Evolutionary conservation across 2,797 vertebrate species (phyloP), one percentile per base, ranked within the genome.

Genomic region (Mastacembelus armatus): DNA sequence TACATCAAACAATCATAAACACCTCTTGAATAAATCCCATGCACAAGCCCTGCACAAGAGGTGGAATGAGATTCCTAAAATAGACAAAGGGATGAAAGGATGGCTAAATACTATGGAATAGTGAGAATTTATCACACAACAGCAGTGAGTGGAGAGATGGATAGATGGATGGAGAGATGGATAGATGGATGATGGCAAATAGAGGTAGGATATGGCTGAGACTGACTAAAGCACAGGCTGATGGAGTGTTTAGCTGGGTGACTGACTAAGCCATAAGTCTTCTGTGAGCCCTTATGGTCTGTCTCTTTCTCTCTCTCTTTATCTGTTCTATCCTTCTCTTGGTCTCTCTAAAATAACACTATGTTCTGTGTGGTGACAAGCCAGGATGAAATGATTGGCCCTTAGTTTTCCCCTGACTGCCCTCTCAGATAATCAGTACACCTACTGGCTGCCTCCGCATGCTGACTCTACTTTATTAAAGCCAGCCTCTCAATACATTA

Each of bases 201-300:
- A 76, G 74, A 78, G 78, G 71, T 65, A 80, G 69, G 76, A 79
- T 81, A 84, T 85, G 77, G 85, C 85, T 88, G 84, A 84, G 81
- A 74, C 69, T 40, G 77, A 77, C 72, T 87, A 83, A 89, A 88
- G 82, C 81, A 54, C 66, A 50, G 77, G 71, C 86, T 92, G 92
- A 92, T 91, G 89, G 88, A 93, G 86, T 89, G 91, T 90, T 90
- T 78, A 69, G 86, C 79, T 80, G 84, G 83, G 85, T 92, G 90
- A 92, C 88, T 88, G 90, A 92, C 89, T 93, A 86, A 89, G 70
- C 89, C 88, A 88, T 93, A 93, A 92, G 86, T 93, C 91, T 91
- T 80, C 69, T 38, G 65, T 75, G 85, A 88, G 83, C 74, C 58
- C 65, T 78, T 77, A 40, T 72, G 50, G 81, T 73, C 85, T 64